Conservation (phyloP, 2,888 invertebrate genomes). For the Papilio protenor region DNA sequence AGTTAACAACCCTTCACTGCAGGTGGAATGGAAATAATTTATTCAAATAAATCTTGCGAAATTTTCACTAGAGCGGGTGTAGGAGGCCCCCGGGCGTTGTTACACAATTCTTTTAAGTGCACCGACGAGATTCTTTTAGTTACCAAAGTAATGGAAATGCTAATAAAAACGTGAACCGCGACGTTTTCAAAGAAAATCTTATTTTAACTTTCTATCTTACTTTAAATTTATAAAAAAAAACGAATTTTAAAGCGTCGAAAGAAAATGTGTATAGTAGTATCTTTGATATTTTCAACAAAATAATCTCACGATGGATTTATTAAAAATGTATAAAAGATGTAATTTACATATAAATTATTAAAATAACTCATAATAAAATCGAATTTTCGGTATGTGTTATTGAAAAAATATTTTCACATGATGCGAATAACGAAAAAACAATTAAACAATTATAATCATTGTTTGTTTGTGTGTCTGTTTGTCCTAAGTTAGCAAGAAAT, state of each 20-base stretch:
- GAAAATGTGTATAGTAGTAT: too few species aligned
- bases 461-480: too few species aligned
- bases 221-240: neutral
- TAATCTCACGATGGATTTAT: too few species aligned
- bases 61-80: conserved; percentile 67
- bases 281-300: too few species aligned
- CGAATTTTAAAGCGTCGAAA: neutral
- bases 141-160: conserved; percentile 73
- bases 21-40: conserved; percentile 81
- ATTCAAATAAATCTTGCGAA: conserved; percentile 81
- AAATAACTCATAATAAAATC: too few species aligned
- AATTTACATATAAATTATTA: too few species aligned
- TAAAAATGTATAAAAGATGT: too few species aligned
- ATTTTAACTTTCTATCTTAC: neutral
- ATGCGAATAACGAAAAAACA: too few species aligned
- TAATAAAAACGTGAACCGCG: conserved; percentile 59
- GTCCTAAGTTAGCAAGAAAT: too few species aligned
- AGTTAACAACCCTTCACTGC: conserved; percentile 79
- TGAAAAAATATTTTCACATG: too few species aligned
- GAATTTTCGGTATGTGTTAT: too few species aligned
- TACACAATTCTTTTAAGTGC: conserved; percentile 75
- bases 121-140: conserved; percentile 68
- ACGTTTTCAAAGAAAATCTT: conserved; percentile 50
- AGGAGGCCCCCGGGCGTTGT: conserved; percentile 76
- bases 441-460: too few species aligned